phyloP scores from a whole-genome alignment of 2,113 vertebrate genomes.

The Chaetodon trifascialis region DNA sequence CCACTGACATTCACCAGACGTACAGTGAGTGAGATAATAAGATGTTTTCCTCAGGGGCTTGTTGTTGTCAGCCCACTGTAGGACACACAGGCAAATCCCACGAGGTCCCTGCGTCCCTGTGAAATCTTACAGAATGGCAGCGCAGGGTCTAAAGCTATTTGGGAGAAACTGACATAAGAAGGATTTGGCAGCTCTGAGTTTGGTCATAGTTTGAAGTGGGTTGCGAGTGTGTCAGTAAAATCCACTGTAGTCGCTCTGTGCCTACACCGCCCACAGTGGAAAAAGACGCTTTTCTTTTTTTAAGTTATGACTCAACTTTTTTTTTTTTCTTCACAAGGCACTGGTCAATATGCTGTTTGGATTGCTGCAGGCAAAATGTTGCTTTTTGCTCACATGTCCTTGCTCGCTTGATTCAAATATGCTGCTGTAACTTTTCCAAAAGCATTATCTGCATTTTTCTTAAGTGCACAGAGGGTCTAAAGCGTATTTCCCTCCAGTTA shows the following conservation, averaged over 20 bases:
- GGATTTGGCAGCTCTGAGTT: constrained; percentile 47
- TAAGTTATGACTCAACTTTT: constrained; percentile 60
- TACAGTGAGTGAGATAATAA: background rate
- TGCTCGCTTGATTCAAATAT: too few relatives aligned
- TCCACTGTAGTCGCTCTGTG: constrained; percentile 29
- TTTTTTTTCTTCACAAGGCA: constrained; percentile 25
- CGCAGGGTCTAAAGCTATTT: constrained; percentile 14
- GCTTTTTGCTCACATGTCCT: too few relatives aligned
- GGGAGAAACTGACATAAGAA: constrained; percentile 26
- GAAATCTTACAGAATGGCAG: constrained; percentile 9
- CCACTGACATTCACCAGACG: background rate
- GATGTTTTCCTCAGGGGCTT: background rate
- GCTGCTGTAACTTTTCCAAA: background rate
- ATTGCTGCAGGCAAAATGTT: background rate
- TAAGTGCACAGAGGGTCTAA: too few relatives aligned
- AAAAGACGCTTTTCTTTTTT: constrained; percentile 48
- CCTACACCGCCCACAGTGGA: constrained; percentile 52
- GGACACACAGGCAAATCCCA: background rate
- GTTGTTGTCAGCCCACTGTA: background rate
- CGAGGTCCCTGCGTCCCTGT: background rate
- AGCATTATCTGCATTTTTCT: background rate
- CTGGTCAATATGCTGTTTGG: constrained; percentile 24
- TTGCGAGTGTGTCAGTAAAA: constrained; percentile 44
- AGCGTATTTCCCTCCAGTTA: background rate
- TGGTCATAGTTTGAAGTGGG: constrained; percentile 38